Evolutionary conservation across 2,888 invertebrate genomes (phyloP).

Genomic region (Drosophila testacea): DNA sequence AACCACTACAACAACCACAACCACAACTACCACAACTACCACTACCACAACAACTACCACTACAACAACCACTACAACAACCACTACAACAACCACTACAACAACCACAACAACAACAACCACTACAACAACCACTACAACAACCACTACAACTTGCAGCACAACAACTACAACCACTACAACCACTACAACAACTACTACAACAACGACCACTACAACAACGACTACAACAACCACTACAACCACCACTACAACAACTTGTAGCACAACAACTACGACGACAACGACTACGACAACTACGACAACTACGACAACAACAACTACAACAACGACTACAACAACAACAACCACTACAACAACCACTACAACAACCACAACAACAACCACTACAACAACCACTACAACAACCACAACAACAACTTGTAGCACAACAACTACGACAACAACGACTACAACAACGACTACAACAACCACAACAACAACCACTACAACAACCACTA

Average conservation of each 20-base stretch:
- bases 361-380: constrained; percentile 13
- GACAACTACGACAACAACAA: constrained; percentile 1
- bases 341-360: constrained; percentile 24
- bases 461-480: constrained; percentile 6
- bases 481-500: constrained; percentile 11
- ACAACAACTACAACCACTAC: constrained; percentile 27
- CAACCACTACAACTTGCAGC: constrained; percentile 12
- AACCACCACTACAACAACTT: constrained; percentile 8
- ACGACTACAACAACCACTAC: constrained; percentile 19
- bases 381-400: constrained; percentile 18
- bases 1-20: constrained; percentile 13
- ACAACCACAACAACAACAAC: constrained; percentile 12
- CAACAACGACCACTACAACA: constrained; percentile 24
- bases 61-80: constrained; percentile 20
- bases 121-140: constrained; percentile 12
- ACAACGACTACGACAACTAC: constrained; percentile 10
- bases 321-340: constrained; percentile 24
- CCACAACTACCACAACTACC: no score
- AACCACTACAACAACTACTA: constrained; percentile 14
- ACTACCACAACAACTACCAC: constrained; percentile 26
- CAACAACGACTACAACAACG: constrained; percentile 6
- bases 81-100: constrained; percentile 12
- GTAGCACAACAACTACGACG: neutral
- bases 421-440: constrained; percentile 10
- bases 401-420: constrained; percentile 15